Evolutionary conservation across 2,888 invertebrate genomes (phyloP).

Genomic region (Nebria brevicollis): DNA sequence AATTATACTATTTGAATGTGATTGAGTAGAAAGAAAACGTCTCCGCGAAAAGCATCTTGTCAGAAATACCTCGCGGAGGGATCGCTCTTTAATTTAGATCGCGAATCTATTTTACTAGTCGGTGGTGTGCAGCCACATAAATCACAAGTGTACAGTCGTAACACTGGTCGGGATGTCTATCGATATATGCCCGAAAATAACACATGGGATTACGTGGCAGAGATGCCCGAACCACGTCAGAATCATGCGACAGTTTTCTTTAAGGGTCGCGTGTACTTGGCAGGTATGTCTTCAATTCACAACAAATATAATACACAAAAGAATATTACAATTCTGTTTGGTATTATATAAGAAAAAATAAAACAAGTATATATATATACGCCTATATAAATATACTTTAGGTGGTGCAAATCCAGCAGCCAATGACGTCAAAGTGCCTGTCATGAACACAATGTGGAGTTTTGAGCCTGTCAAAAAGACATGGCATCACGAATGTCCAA

Average conservation of each 20-base stretch:
- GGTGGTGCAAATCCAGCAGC: conserved; percentile 75
- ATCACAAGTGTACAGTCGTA: conserved; percentile 66
- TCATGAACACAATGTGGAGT: conserved; percentile 75
- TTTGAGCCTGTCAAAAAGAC: conserved; percentile 72
- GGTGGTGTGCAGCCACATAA: conserved; percentile 76
- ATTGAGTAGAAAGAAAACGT: background rate
- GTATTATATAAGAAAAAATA: background rate
- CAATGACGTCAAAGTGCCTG: conserved; percentile 68
- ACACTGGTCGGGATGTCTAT: conserved; percentile 72
- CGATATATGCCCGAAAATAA: conserved; percentile 70
- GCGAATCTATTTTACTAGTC: conserved; percentile 73
- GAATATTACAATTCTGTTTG: background rate
- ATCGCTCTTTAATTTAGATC: conserved; percentile 68
- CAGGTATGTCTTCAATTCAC: conserved; percentile 63
- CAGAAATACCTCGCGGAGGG: conserved; percentile 65
- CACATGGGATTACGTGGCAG: conserved; percentile 74
- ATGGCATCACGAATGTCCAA: conserved; percentile 72
- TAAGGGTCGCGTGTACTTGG: conserved; percentile 73
- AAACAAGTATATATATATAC: background rate
- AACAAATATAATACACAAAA: background rate
- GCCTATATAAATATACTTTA: conserved; percentile 52
- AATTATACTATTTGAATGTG: background rate
- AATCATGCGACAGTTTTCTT: conserved; percentile 74
- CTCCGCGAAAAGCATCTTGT: background rate
- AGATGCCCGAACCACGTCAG: conserved; percentile 75